Percentiles rank a stretch among this genome's conserved stretches.
phyloP scores from a whole-genome alignment of 1,140 invertebrate species.

The Rhopalosiphum padi region DNA sequence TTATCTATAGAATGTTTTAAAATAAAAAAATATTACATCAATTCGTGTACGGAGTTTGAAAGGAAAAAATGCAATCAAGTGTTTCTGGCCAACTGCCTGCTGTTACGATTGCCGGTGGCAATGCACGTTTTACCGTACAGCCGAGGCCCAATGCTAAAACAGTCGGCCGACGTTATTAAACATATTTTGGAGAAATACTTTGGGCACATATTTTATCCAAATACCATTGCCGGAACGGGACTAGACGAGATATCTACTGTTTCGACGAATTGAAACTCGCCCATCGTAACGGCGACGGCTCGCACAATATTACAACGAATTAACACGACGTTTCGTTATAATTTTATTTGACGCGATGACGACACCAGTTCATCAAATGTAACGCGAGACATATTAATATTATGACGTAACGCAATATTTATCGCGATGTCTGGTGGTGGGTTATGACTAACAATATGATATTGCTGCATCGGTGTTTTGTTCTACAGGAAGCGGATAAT shows the following conservation, averaged over 20 bases:
- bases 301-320: background rate
- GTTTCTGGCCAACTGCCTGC: slow-evolving; percentile 8
- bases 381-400: background rate
- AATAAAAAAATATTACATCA: background rate
- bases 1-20: background rate
- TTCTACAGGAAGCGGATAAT: background rate
- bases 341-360: background rate
- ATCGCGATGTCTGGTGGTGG: background rate
- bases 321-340: background rate
- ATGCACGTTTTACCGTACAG: background rate
- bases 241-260: background rate
- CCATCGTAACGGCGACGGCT: too few relatives aligned
- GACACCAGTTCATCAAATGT: background rate
- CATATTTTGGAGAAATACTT: background rate
- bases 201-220: background rate
- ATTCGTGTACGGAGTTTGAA: background rate
- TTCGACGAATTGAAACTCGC: background rate
- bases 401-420: background rate
- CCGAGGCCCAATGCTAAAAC: background rate
- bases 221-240: background rate
- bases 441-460: background rate
- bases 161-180: background rate
- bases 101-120: background rate
- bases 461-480: background rate
- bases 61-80: background rate